A percentile compares a stretch with the other conserved stretches of the same genome.
phyloP scores from a whole-genome alignment of 2,797 vertebrate species.

The Lepidocolaptes lacrymiger region DNA sequence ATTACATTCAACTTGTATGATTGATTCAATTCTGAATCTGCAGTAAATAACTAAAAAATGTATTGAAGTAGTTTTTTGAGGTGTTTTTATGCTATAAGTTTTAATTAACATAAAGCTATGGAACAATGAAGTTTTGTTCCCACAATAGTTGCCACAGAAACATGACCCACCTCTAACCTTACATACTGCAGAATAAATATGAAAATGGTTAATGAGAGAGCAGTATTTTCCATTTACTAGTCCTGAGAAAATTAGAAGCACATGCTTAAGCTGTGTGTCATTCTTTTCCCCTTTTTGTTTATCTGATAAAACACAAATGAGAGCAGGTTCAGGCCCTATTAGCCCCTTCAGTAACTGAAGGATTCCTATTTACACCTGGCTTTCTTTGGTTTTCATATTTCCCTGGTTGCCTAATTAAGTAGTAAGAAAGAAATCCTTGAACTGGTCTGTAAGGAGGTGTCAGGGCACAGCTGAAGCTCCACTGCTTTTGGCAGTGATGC shows the following conservation, averaged over 20 bases:
- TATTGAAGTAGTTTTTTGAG: not conserved
- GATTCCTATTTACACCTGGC: not conserved
- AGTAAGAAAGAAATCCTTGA: not conserved
- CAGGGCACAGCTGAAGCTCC: not conserved
- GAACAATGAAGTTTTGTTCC: constrained; percentile 29
- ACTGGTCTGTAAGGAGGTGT: not conserved
- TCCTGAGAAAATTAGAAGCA: constrained; percentile 42
- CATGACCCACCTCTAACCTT: constrained; percentile 16
- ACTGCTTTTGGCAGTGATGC: not conserved
- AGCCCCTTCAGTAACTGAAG: not conserved
- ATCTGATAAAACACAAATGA: not conserved
- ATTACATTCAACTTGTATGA: not conserved
- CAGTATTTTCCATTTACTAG: constrained; percentile 39
- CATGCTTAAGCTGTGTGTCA: not conserved
- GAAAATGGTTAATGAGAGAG: constrained; percentile 37
- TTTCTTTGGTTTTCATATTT: not conserved
- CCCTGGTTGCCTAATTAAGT: not conserved
- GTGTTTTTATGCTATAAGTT: not conserved
- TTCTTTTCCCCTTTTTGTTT: not conserved
- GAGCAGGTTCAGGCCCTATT: not conserved
- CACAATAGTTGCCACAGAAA: not conserved
- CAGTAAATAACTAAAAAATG: not conserved
- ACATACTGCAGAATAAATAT: constrained; percentile 24
- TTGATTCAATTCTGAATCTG: not conserved
- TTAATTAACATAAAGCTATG: not conserved